Percentiles rank a stretch among this genome's conserved stretches.
phyloP scores from a whole-genome alignment of 2,797 vertebrate species.

The Phoxinus dragarum region DNA sequence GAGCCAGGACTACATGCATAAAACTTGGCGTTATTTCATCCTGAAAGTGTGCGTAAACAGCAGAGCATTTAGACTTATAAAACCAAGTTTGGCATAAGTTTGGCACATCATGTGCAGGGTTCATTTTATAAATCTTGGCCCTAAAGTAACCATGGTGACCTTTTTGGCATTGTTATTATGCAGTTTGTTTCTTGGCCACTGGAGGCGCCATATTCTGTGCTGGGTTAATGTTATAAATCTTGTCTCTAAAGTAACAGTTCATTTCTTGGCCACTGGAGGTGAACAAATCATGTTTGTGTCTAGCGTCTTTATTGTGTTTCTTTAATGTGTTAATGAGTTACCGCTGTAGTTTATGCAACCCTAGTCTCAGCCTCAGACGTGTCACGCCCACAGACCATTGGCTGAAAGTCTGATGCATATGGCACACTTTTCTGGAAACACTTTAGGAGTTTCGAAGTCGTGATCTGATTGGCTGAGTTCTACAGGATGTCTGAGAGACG shows the following conservation, averaged over 20 bases:
- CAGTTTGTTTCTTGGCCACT: background rate
- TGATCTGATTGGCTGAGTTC: too few species aligned
- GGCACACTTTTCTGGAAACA: too few species aligned
- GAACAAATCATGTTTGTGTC: background rate
- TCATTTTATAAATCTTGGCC: background rate
- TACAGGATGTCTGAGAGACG: too few species aligned
- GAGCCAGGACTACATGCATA: background rate
- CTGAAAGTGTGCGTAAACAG: background rate
- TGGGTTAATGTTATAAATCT: background rate
- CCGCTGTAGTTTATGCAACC: background rate
- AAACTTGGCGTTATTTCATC: background rate
- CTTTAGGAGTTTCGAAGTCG: too few species aligned
- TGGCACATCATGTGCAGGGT: background rate
- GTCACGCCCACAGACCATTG: too few species aligned
- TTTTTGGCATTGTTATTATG: background rate
- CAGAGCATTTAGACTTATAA: background rate
- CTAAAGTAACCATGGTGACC: background rate
- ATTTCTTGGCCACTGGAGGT: background rate
- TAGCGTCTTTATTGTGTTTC: background rate
- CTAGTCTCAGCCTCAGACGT: too few species aligned
- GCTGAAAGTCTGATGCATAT: too few species aligned
- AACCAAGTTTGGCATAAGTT: background rate
- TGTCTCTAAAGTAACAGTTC: background rate
- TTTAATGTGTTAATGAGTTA: background rate
- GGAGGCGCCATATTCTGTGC: background rate